Conservation (phyloP, 2,797 vertebrate species). For the Notolepis coatsorum region DNA sequence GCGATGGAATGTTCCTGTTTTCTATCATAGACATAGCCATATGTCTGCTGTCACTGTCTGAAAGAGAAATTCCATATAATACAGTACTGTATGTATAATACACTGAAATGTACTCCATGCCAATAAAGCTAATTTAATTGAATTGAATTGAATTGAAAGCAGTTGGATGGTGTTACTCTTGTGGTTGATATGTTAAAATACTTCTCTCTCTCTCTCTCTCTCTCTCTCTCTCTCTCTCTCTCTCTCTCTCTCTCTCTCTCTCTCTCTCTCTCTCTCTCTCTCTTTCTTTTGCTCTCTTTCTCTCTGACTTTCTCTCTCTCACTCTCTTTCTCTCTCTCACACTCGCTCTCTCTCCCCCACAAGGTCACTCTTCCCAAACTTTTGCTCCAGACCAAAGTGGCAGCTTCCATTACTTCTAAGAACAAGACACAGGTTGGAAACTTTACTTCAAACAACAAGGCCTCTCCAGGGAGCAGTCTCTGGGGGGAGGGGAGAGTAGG, state of each 20-base stretch:
- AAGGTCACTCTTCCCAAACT: constrained; percentile 12
- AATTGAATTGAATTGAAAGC: too few species aligned
- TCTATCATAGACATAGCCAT: neutral
- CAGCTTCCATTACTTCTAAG: constrained; percentile 48
- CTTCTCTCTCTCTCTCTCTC: neutral
- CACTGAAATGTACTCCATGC: too few species aligned
- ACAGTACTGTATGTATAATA: too few species aligned
- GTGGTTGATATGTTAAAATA: constrained; percentile 51
- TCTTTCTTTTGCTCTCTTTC: neutral
- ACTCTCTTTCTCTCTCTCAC: too few species aligned
- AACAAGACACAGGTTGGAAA: constrained; percentile 53
- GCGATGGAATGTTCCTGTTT: constrained; percentile 10
- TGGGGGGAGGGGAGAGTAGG: constrained; percentile 28
- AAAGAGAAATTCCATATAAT: too few species aligned
- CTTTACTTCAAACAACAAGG: constrained; percentile 58
- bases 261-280: constrained; percentile 9
- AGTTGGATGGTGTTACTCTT: constrained; percentile 16
- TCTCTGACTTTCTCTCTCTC: neutral
- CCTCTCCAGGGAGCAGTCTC: constrained; percentile 45
- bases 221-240: neutral
- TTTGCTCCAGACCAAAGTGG: constrained; percentile 34
- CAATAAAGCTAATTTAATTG: too few species aligned
- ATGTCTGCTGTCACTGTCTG: constrained; percentile 3
- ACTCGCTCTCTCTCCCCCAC: constrained; percentile 8
- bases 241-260: neutral